A percentile compares a stretch with the other conserved stretches of the same genome.
Conservation (phyloP, 2,888 invertebrate genomes). For the Lathronympha strigana region DNA sequence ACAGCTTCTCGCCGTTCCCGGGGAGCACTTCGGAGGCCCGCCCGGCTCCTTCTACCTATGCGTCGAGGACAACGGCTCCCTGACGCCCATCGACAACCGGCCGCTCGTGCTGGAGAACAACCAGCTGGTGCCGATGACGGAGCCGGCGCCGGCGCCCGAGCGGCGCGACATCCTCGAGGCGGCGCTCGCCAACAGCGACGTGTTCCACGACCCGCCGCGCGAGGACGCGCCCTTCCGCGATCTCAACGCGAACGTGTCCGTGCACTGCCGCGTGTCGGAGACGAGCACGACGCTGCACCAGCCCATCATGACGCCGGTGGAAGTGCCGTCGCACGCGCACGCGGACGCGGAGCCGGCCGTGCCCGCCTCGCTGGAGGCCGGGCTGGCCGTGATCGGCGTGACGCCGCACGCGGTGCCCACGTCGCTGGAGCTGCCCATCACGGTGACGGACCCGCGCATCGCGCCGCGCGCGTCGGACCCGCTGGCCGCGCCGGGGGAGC, state of each 20-base stretch:
- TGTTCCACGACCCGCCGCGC: conserved; percentile 84
- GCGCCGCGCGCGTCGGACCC: conserved; percentile 81
- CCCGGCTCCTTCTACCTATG: conserved; percentile 90
- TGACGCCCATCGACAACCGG: conserved; percentile 89
- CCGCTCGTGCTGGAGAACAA: conserved; percentile 83
- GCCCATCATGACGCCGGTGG: conserved; percentile 93
- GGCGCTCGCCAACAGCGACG: conserved; percentile 89
- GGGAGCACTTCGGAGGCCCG: conserved; percentile 89
- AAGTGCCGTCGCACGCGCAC: conserved; percentile 85
- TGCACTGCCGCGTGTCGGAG: conserved; percentile 87
- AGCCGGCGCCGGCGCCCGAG: conserved; percentile 66
- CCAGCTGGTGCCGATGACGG: conserved; percentile 76
- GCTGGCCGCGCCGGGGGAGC: conserved; percentile 60
- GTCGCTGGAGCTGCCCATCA: conserved; percentile 89
- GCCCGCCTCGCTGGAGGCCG: conserved; percentile 78
- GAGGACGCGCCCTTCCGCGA: conserved; percentile 86
- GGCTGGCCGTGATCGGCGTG: conserved; percentile 84
- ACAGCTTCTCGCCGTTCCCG: conserved; percentile 88
- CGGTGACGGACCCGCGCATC: conserved; percentile 90
- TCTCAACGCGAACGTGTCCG: conserved; percentile 82
- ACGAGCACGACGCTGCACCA: conserved; percentile 90
- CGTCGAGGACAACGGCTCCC: conserved; percentile 88
- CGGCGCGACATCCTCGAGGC: conserved; percentile 90
- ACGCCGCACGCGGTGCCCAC: conserved; percentile 85
- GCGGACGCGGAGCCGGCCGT: conserved; percentile 57